A percentile compares a stretch with the other conserved stretches of the same genome.
Conservation (phyloP, 2,888 invertebrate genomes). For the Quadroppia sp. region DNA sequence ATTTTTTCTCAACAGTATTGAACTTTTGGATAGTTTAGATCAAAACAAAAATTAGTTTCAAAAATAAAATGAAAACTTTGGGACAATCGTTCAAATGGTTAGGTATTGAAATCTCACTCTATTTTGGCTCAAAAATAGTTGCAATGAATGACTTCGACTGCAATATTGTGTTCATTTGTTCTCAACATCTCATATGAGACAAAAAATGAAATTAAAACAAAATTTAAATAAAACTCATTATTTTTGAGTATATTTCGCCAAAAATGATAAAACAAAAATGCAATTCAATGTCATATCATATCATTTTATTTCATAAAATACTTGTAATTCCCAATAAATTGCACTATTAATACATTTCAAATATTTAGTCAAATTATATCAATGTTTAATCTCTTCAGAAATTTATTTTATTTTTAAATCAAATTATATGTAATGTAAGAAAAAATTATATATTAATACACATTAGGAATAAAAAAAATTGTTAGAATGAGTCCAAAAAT, state of each 20-base stretch:
- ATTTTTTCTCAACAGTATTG: conserved; percentile 14
- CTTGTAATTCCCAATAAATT: background rate
- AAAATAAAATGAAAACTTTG: background rate
- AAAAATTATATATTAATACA: background rate
- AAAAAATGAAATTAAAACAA: background rate
- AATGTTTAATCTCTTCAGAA: conserved; percentile 3
- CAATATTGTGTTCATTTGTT: conserved; percentile 14
- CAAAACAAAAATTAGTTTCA: background rate
- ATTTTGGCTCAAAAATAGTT: conserved; percentile 6
- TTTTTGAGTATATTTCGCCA: background rate
- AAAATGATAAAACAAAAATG: conserved; percentile 25
- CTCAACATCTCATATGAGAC: background rate
- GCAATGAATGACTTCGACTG: background rate
- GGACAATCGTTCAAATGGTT: conserved; percentile 26
- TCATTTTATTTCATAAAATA: conserved; percentile 19
- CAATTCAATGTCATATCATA: conserved; percentile 24
- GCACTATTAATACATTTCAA: background rate
- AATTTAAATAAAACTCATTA: background rate
- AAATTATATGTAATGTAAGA: background rate
- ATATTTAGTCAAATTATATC: background rate
- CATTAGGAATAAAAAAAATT: background rate
- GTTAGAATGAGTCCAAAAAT: background rate
- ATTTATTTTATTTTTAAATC: background rate
- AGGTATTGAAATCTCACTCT: background rate
- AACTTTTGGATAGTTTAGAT: background rate